Conservation (phyloP, 2,888 invertebrate species). For the Mystacides longicornis region DNA sequence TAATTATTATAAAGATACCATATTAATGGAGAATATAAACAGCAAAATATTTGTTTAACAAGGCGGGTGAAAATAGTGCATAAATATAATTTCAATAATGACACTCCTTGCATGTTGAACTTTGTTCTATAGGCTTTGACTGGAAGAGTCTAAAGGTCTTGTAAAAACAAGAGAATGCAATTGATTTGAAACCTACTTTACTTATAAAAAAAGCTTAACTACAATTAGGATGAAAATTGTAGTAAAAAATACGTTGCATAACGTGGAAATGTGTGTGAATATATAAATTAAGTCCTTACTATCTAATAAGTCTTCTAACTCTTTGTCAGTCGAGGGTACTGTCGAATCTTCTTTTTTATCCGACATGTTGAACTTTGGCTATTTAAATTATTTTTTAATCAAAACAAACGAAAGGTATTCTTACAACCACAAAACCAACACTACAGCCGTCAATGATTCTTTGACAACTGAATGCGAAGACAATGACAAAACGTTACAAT, state of each 20-base stretch:
- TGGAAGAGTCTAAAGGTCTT: too few species aligned
- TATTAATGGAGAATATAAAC: background rate
- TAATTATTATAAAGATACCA: background rate
- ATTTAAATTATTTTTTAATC: background rate
- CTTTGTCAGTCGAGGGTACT: conserved; percentile 48
- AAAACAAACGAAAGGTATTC: background rate
- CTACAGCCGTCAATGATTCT: background rate
- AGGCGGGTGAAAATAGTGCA: background rate
- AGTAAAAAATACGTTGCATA: background rate
- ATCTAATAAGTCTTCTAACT: conserved; percentile 66
- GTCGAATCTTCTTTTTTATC: conserved; percentile 28
- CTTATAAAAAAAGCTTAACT: too few species aligned
- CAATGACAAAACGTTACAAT: too few species aligned
- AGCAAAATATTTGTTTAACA: background rate
- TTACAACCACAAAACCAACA: too few species aligned
- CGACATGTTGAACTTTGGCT: conserved; percentile 28
- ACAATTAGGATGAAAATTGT: background rate
- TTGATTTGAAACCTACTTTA: too few species aligned
- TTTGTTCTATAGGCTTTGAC: background rate
- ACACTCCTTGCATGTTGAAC: background rate
- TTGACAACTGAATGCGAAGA: too few species aligned
- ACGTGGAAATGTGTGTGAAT: background rate
- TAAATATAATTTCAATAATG: background rate
- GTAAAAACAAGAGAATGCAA: too few species aligned
- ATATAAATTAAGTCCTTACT: conserved; percentile 48